These are phyloP conservation scores for Aplodontia rufa DNA, from an alignment of 2,113 vertebrate species.

Conservation along the genomic window DNA sequence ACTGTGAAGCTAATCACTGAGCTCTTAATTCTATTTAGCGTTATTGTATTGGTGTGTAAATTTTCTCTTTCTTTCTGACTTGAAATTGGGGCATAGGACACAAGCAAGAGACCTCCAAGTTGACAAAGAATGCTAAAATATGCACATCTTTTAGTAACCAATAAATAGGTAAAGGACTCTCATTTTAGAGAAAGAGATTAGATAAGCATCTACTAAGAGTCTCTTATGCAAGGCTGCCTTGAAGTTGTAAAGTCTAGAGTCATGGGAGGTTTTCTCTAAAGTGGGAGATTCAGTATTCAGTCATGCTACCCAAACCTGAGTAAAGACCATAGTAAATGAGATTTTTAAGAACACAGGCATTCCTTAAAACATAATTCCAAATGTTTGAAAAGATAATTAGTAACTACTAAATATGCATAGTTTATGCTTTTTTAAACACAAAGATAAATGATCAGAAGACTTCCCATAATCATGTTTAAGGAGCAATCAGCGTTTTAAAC, in stretches of 20 bases:
- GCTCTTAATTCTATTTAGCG: neutral
- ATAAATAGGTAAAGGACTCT: neutral
- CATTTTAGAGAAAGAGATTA: neutral
- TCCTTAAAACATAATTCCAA: conserved; percentile 28
- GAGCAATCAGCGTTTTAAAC: conserved; percentile 28
- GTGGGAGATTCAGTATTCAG: neutral
- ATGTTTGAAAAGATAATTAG: conserved; percentile 23
- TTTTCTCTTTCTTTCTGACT: conserved; percentile 28
- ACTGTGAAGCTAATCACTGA: neutral
- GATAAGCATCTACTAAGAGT: neutral
- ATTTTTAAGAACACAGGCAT: neutral
- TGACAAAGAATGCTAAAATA: neutral
- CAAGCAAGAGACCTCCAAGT: neutral
- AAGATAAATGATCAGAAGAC: neutral
- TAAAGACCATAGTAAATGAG: conserved; percentile 6
- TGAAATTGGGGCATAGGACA: neutral
- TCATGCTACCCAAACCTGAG: neutral
- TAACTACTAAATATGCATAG: conserved; percentile 7
- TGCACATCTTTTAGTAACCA: neutral
- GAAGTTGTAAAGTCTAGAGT: neutral
- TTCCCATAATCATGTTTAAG: conserved; percentile 12
- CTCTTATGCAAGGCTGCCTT: neutral
- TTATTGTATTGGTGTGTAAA: neutral
- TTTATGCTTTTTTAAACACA: neutral
- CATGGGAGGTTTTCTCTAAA: neutral